phyloP scores from a whole-genome alignment of 2,797 vertebrate genomes.

The Mormyrus proboscirostris region DNA sequence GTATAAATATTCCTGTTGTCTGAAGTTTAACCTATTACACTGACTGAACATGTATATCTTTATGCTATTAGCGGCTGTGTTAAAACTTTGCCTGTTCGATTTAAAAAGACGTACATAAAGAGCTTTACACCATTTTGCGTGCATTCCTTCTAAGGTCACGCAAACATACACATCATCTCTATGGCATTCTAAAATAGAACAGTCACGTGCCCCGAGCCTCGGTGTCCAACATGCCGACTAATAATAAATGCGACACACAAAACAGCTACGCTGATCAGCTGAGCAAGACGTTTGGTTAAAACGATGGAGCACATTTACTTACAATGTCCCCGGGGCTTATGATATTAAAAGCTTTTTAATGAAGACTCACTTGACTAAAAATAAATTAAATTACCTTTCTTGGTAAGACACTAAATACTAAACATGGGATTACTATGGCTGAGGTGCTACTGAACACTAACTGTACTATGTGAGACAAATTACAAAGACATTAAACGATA shows the following conservation, averaged over 20 bases:
- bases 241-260: not conserved
- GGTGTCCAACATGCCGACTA: not conserved
- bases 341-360: not conserved
- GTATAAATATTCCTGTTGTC: not conserved
- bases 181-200: not conserved
- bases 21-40: not conserved
- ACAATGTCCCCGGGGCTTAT: not conserved
- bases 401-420: not conserved
- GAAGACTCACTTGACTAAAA: not conserved
- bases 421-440: not conserved
- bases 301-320: not conserved
- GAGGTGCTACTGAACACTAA: not conserved
- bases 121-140: not conserved
- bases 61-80: not conserved
- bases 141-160: not conserved
- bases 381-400: not conserved
- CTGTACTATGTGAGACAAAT: not conserved
- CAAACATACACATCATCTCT: not conserved
- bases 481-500: not conserved
- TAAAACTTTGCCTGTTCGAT: not conserved
- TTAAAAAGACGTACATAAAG: not conserved
- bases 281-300: not conserved
- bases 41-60: not conserved
- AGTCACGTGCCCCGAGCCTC: not conserved
- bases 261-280: not conserved